Evolutionary conservation across 2,113 vertebrate genomes (phyloP).

Genomic region (Etheostoma cragini): DNA sequence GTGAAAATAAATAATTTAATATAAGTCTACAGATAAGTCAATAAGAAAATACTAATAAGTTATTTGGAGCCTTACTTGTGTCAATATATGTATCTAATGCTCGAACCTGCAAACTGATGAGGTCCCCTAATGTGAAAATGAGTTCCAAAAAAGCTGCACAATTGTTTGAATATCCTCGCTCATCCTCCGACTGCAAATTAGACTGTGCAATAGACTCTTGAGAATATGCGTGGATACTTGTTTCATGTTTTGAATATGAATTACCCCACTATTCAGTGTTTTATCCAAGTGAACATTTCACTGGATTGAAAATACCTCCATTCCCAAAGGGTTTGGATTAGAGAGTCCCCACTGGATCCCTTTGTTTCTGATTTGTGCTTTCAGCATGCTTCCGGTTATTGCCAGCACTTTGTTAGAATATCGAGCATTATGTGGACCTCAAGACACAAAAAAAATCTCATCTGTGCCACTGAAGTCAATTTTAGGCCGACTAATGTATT

Average conservation of each 20-base stretch:
- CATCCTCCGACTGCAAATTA: conserved; percentile 41
- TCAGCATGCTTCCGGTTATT: conserved; percentile 50
- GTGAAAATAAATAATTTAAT: background rate
- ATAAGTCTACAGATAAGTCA: background rate
- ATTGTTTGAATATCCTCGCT: conserved; percentile 23
- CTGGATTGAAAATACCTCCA: conserved; percentile 60
- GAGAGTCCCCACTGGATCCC: conserved; percentile 62
- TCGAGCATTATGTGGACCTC: conserved; percentile 33
- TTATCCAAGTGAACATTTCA: conserved; percentile 58
- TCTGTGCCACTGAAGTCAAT: conserved; percentile 21
- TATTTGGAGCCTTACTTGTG: background rate
- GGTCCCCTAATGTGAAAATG: background rate
- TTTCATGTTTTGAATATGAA: conserved; percentile 70
- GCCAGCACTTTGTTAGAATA: conserved; percentile 60
- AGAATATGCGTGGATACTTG: conserved; percentile 50
- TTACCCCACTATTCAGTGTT: conserved; percentile 48
- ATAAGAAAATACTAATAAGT: background rate
- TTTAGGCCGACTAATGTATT: conserved; percentile 50
- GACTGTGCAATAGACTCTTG: conserved; percentile 35
- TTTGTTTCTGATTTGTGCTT: conserved; percentile 68
- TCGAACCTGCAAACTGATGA: background rate
- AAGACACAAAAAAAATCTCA: conserved; percentile 35
- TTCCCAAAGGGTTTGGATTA: conserved; percentile 64
- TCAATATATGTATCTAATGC: background rate
- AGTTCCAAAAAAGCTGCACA: conserved; percentile 21